phyloP scores from a whole-genome alignment of 2,888 invertebrate genomes.

The Diplolepis rosae region DNA sequence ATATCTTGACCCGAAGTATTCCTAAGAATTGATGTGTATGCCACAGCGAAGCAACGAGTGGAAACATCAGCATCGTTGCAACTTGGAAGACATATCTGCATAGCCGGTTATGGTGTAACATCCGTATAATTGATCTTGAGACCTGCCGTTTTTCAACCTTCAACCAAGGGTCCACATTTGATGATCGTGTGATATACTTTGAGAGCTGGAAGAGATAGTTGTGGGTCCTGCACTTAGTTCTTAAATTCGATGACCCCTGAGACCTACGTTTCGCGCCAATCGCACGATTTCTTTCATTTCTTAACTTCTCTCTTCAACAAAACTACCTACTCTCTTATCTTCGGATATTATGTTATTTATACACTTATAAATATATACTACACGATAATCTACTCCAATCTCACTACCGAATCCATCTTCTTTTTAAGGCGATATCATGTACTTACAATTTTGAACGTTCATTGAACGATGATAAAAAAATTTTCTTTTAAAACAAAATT shows the following conservation, averaged over 20 bases:
- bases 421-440: too few relatives aligned
- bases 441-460: too few relatives aligned
- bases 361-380: background rate
- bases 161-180: conserved; percentile 8
- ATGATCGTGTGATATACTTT: conserved; percentile 11
- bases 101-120: conserved; percentile 31
- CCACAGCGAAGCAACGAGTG: conserved; percentile 26
- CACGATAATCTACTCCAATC: conserved; percentile 26
- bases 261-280: conserved; percentile 21
- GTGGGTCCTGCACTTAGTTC: background rate
- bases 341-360: conserved; percentile 19
- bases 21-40: conserved; percentile 25
- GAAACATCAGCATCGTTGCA: conserved; percentile 23
- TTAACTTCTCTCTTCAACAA: background rate
- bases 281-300: conserved; percentile 24
- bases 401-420: conserved; percentile 16
- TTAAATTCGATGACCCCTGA: conserved; percentile 10
- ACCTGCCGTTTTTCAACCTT: conserved; percentile 16
- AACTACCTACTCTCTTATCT: background rate
- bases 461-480: too few relatives aligned
- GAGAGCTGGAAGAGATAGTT: conserved; percentile 6
- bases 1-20: conserved; percentile 27
- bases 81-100: conserved; percentile 20
- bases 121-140: conserved; percentile 31
- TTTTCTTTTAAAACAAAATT: too few relatives aligned